These are phyloP conservation scores for Coryphaenoides rupestris DNA, from an alignment of 2,113 vertebrate species.

Conservation along the genomic window DNA sequence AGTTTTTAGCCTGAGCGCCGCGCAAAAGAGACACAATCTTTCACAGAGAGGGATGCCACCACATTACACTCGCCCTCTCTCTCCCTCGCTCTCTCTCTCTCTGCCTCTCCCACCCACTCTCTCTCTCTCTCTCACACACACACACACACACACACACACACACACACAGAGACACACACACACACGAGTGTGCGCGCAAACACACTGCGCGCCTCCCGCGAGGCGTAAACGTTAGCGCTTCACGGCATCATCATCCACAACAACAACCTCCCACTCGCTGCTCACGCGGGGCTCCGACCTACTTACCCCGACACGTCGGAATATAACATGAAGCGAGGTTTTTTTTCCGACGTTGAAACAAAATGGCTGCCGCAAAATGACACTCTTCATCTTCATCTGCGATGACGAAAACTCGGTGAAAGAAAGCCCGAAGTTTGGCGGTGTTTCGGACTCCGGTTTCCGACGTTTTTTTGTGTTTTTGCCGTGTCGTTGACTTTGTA, in stretches of 20 bases:
- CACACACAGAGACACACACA: conserved; percentile 1
- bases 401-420: too few relatives aligned
- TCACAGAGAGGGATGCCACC: conserved; percentile 18
- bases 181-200: neutral
- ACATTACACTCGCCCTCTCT: conserved; percentile 10
- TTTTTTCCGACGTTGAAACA: too few relatives aligned
- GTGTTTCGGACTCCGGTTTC: too few relatives aligned
- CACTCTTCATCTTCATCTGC: too few relatives aligned
- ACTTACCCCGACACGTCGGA: too few relatives aligned
- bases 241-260: conserved; percentile 33
- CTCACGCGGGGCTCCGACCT: neutral
- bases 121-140: neutral
- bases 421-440: too few relatives aligned
- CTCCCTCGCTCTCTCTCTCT: neutral
- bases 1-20: neutral
- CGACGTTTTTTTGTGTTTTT: too few relatives aligned
- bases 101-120: neutral
- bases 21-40: neutral
- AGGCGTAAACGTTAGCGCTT: conserved; percentile 38
- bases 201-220: conserved; percentile 28
- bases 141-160: too few relatives aligned
- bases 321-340: too few relatives aligned
- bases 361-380: too few relatives aligned
- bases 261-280: conserved; percentile 54
- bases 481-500: too few relatives aligned